phyloP scores from a whole-genome alignment of 2,888 invertebrate species.

The Meiosimyza platycephala region DNA sequence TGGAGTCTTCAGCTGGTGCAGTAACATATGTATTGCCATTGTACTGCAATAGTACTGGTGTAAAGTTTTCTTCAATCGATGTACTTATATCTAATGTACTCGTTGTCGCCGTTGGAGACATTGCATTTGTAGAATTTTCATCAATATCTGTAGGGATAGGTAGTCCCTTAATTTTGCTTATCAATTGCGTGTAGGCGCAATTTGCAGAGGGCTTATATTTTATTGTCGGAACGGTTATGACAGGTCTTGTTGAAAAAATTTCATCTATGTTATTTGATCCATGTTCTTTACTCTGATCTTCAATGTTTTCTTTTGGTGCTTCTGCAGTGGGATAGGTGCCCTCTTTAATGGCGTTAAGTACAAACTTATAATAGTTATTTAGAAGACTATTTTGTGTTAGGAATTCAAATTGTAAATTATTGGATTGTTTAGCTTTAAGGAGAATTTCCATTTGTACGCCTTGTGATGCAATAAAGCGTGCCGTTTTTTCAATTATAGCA shows the following conservation, averaged over 20 bases:
- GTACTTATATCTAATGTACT: constrained; percentile 41
- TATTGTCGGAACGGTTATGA: constrained; percentile 71
- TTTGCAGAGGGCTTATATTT: constrained; percentile 86
- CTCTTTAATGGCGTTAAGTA: constrained; percentile 76
- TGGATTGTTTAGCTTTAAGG: constrained; percentile 95
- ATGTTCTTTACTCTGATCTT: constrained; percentile 41
- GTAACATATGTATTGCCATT: constrained; percentile 58
- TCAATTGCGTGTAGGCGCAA: constrained; percentile 88
- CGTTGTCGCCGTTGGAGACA: constrained; percentile 49
- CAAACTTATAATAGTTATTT: constrained; percentile 89
- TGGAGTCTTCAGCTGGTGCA: constrained; percentile 45
- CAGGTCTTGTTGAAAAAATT: constrained; percentile 45
- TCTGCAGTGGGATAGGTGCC: constrained; percentile 71
- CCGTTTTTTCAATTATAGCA: constrained; percentile 95
- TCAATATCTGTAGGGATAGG: constrained; percentile 60
- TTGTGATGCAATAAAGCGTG: constrained; percentile 86
- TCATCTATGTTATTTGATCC: constrained; percentile 29
- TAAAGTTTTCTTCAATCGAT: constrained; percentile 52
- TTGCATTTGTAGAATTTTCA: constrained; percentile 50
- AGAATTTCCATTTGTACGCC: constrained; percentile 99
- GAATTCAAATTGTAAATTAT: constrained; percentile 94
- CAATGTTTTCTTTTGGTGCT: constrained; percentile 47
- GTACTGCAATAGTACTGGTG: constrained; percentile 62
- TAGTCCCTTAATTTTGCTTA: constrained; percentile 86
- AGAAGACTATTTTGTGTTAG: constrained; percentile 86